These are phyloP conservation scores for Acrocephalus arundinaceus DNA, from an alignment of 2,113 vertebrate species.

Conservation along the genomic window DNA sequence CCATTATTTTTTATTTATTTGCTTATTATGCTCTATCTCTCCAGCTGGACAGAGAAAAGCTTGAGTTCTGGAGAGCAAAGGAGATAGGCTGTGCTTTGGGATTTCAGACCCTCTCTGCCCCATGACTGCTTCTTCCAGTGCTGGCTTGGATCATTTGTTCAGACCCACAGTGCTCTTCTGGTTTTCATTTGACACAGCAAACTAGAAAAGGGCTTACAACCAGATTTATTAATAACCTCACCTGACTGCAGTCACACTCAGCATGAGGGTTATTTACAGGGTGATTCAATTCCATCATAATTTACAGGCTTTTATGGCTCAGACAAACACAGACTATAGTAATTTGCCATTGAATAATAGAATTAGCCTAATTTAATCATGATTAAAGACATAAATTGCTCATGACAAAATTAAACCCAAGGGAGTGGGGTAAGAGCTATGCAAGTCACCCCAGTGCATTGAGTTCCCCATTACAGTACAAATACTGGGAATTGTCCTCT, in stretches of 20 bases:
- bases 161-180: not conserved
- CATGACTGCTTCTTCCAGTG: not conserved
- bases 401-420: not conserved
- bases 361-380: slow-evolving; percentile 31
- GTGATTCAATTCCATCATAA: not conserved
- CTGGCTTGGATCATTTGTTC: not conserved
- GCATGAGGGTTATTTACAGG: not conserved
- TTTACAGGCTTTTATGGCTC: not conserved
- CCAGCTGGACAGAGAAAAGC: not conserved
- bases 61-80: not conserved
- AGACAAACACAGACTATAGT: not conserved
- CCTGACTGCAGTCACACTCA: not conserved
- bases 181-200: not conserved
- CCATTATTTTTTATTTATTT: not conserved
- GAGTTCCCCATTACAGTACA: not conserved
- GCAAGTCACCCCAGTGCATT: not conserved
- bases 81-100: not conserved
- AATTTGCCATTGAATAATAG: not conserved
- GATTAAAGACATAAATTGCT: not conserved
- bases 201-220: not conserved
- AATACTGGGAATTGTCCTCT: not conserved
- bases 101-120: not conserved
- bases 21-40: not conserved
- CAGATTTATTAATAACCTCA: not conserved
- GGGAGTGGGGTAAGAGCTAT: not conserved